Percentiles rank a stretch among this genome's conserved stretches.
These are phyloP conservation scores for Drosophila setifemur DNA, from an alignment of 1,140 invertebrate genomes.

Conservation along the genomic window DNA sequence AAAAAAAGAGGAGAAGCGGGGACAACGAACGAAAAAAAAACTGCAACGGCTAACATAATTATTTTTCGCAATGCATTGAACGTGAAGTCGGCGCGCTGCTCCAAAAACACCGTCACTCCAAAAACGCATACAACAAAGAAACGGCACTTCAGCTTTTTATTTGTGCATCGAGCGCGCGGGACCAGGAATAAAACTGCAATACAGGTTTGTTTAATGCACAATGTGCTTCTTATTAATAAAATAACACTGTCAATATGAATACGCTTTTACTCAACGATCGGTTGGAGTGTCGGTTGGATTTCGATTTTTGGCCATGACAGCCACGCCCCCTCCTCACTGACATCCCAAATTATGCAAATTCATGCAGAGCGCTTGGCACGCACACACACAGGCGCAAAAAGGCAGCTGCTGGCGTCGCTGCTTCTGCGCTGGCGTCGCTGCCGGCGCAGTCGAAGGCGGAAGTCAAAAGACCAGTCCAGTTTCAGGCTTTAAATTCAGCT, in stretches of 20 bases:
- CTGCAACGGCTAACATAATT: constrained; percentile 73
- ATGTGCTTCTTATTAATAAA: constrained; percentile 45
- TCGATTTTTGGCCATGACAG: constrained; percentile 30
- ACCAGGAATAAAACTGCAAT: constrained; percentile 64
- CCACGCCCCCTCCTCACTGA: constrained; percentile 37
- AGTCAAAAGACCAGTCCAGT: constrained; percentile 56
- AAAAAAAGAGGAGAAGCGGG: constrained; percentile 20
- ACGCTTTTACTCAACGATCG: constrained; percentile 34
- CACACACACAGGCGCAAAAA: constrained; percentile 22
- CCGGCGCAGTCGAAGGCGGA: constrained; percentile 65
- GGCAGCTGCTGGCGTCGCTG: constrained; percentile 23
- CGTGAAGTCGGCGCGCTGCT: constrained; percentile 43
- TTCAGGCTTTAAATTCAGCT: constrained; percentile 27
- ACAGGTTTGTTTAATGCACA: constrained; percentile 70
- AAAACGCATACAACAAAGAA: constrained; percentile 40
- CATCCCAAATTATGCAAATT: constrained; percentile 73
- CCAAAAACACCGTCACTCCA: constrained; percentile 40
- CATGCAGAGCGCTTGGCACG: constrained; percentile 27
- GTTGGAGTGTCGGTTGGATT: constrained; percentile 47
- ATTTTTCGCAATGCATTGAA: constrained; percentile 67
- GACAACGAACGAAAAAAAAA: constrained; percentile 45
- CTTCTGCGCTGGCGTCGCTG: constrained; percentile 21
- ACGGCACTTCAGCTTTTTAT: constrained; percentile 32
- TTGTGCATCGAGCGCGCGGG: constrained; percentile 55
- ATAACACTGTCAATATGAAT: constrained; percentile 23